Percentiles rank a stretch among this genome's conserved stretches.
Conservation (phyloP, 2,797 vertebrate species). For the Acipenser ruthenus region DNA sequence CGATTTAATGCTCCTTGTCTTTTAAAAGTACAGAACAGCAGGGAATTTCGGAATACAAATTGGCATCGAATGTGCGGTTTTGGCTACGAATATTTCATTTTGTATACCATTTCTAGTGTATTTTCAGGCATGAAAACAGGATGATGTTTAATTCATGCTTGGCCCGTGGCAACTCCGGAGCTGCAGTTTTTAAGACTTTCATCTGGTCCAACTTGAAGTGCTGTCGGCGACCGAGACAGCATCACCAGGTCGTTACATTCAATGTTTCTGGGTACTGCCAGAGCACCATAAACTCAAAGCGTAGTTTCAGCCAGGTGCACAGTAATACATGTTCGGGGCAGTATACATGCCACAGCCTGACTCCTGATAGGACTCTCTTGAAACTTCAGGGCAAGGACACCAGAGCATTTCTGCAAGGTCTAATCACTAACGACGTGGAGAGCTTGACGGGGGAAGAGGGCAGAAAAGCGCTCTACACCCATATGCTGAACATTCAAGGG, state of each 20-base stretch:
- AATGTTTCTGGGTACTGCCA: background rate
- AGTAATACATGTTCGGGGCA: background rate
- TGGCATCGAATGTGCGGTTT: slow-evolving; percentile 23
- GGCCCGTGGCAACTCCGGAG: slow-evolving; percentile 20
- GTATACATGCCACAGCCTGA: slow-evolving; percentile 44
- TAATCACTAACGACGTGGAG: slow-evolving; percentile 78
- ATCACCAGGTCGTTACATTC: background rate
- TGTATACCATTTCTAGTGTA: background rate
- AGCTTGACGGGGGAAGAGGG: slow-evolving; percentile 35
- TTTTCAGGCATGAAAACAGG: background rate
- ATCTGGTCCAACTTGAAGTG: slow-evolving; percentile 1
- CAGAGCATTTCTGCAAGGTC: slow-evolving; percentile 67
- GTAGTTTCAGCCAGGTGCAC: slow-evolving; percentile 28
- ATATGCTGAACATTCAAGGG: slow-evolving; percentile 80
- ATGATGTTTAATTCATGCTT: slow-evolving; percentile 20
- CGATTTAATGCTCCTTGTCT: too few relatives aligned
- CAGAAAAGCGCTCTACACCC: slow-evolving; percentile 60
- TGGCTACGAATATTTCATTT: background rate
- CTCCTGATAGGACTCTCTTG: slow-evolving; percentile 56
- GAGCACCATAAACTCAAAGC: background rate
- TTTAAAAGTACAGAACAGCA: slow-evolving; percentile 12
- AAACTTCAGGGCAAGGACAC: slow-evolving; percentile 70
- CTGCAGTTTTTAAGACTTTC: slow-evolving; percentile 15
- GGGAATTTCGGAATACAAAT: slow-evolving; percentile 53
- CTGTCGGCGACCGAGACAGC: too few relatives aligned